Percentiles rank a stretch among this genome's conserved stretches.
These are phyloP conservation scores for Turnix velox DNA, from an alignment of 2,113 vertebrate genomes.

Conservation along the genomic window DNA sequence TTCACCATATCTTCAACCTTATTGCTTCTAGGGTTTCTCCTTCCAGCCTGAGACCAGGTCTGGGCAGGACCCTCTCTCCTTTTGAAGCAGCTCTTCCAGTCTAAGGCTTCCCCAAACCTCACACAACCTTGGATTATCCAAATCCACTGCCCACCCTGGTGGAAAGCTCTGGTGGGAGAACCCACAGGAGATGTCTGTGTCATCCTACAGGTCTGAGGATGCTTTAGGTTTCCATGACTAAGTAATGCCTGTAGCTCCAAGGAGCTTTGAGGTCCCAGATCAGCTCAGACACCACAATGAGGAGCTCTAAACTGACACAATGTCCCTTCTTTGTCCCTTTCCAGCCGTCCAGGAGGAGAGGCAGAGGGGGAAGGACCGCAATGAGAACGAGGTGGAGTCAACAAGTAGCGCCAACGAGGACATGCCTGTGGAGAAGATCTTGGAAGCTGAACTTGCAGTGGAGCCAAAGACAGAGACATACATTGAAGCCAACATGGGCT, in stretches of 20 bases:
- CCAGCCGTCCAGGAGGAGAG: conserved; percentile 97
- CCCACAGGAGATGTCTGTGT: background rate
- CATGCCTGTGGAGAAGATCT: conserved; percentile 98
- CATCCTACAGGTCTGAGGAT: background rate
- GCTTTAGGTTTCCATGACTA: background rate
- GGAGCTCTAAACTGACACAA: background rate
- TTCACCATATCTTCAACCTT: background rate
- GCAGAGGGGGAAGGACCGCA: conserved; percentile 93
- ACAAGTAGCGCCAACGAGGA: conserved; percentile 92
- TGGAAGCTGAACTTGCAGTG: conserved; percentile 94
- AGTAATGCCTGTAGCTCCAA: rapidly evolving
- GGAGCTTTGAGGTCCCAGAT: background rate
- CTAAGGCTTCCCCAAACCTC: background rate
- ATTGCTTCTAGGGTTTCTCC: background rate
- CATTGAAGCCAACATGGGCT: conserved; percentile 89
- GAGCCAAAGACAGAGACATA: conserved; percentile 98
- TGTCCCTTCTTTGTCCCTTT: background rate
- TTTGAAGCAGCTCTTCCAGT: background rate
- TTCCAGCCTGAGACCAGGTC: background rate
- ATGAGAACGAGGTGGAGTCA: conserved; percentile 91
- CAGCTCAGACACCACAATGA: rapidly evolving
- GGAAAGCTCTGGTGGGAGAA: background rate
- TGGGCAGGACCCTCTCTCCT: background rate
- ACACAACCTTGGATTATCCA: background rate
- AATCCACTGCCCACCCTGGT: background rate